Evolutionary conservation across 2,797 vertebrate species (phyloP), one percentile per base, ranked within the genome.

Genomic region (Paguma larvata): DNA sequence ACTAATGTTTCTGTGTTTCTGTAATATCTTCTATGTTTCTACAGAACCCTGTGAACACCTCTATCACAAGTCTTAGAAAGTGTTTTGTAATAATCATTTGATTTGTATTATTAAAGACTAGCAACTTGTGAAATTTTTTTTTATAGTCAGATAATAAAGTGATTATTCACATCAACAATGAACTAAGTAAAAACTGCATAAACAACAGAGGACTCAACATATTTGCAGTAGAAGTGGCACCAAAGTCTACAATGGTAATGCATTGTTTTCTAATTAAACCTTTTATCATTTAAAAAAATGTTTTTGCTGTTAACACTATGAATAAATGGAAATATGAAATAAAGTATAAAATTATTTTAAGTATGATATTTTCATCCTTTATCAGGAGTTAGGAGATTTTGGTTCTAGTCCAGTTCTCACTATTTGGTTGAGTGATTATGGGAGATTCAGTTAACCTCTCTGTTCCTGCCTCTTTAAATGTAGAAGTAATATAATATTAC

Each of bases 211-310:
- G 99, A 70, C 98, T 99, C 97, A 98, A 79, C 34, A 98, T 99
- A 97, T 99, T 99, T 98, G 99, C 99, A 79, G 99, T 99, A 21
- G 99, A 99, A 99, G 99, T 99, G 95, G 99, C 99, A 89, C 98
- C 99, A 68, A 99, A 99, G 94, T 99, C 99, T 87, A 99, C 98
- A 97, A 99, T 99, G 99, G 99, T 99, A 98, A 98, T 92, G 44
- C 59, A 59, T 16, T 46, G 21, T 93, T 83, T 78, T 72, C 44
- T 94, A 87, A 7, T 79, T 94, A 84, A 88, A 97, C 67, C 5
- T 38, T 62, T 63, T 72, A 56, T 90, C 10, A 85, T 16, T 80
- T 70, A 91, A 78, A 63, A 91, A 94, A 92, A 86, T 70, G 13
- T 15, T 95, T 95, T 95, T 84, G 8, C n/a, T 67, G 13, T 13